Evolutionary conservation across 2,888 invertebrate species (phyloP).

Genomic region (Drosophila neotestacea): DNA sequence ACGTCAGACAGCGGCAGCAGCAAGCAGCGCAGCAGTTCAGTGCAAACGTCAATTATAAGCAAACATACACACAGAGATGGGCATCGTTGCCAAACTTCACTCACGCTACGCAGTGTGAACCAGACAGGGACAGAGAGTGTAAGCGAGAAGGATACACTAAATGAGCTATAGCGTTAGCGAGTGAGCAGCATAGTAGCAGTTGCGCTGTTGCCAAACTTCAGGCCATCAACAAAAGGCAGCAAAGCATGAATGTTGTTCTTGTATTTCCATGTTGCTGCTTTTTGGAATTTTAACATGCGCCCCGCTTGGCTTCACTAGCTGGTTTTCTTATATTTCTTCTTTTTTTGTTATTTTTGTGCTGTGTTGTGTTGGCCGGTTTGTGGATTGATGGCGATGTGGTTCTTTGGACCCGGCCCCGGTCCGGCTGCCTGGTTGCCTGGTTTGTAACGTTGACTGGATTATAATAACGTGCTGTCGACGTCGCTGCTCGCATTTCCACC

Average conservation of each 20-base stretch:
- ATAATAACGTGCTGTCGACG: conserved; percentile 71
- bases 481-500: conserved; percentile 74
- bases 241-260: conserved; percentile 72
- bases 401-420: conserved; percentile 54
- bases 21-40: conserved; percentile 65
- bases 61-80: conserved; percentile 52
- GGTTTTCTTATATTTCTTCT: conserved; percentile 41
- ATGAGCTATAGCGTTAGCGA: conserved; percentile 1
- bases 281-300: conserved; percentile 77
- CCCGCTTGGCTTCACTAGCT: conserved; percentile 64
- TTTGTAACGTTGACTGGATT: conserved; percentile 72
- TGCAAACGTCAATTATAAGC: conserved; percentile 80
- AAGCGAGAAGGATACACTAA: conserved; percentile 16
- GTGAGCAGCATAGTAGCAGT: conserved; percentile 25
- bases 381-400: conserved; percentile 64
- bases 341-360: conserved; percentile 35
- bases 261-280: conserved; percentile 73
- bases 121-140: conserved; percentile 24
- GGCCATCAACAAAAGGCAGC: conserved; percentile 61
- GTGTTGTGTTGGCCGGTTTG: conserved; percentile 56
- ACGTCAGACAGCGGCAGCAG: conserved; percentile 70
- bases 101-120: conserved; percentile 48
- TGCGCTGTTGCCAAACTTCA: conserved; percentile 74
- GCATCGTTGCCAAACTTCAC: conserved; percentile 69
- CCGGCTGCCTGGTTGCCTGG: conserved; percentile 44